These are phyloP conservation scores for Polyommatus icarus DNA, from an alignment of 2,888 invertebrate genomes.

Conservation along the genomic window DNA sequence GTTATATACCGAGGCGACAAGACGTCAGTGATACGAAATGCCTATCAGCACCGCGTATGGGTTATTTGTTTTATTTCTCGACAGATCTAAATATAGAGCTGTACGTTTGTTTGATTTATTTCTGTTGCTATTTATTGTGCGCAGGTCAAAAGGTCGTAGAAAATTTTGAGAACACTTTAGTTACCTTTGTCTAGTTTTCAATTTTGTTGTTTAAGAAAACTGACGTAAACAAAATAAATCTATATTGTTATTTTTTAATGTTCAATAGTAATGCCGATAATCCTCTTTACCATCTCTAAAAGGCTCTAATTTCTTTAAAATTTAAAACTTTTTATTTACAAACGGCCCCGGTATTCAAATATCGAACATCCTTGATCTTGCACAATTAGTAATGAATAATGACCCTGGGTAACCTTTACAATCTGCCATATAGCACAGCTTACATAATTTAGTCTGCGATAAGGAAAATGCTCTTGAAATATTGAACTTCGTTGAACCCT, in stretches of 20 bases:
- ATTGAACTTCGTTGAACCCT: slow-evolving; percentile 18
- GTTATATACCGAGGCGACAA: slow-evolving; percentile 15
- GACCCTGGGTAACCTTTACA: background rate
- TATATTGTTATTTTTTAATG: too few relatives aligned
- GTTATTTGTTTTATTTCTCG: slow-evolving; percentile 29
- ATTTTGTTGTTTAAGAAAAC: too few relatives aligned
- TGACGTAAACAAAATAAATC: too few relatives aligned
- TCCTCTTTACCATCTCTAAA: too few relatives aligned
- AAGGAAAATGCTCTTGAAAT: slow-evolving; percentile 9
- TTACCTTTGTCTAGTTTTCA: background rate
- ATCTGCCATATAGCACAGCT: background rate
- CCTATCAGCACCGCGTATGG: slow-evolving; percentile 30
- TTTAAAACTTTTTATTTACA: background rate
- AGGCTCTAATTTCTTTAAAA: too few relatives aligned
- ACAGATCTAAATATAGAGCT: slow-evolving; percentile 28
- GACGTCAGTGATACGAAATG: slow-evolving; percentile 25
- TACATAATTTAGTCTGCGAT: background rate
- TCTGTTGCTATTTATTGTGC: slow-evolving; percentile 1
- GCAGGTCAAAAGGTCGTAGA: background rate
- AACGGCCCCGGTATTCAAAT: background rate
- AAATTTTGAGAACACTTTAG: background rate
- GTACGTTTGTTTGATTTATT: slow-evolving; percentile 29
- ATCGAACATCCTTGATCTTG: background rate
- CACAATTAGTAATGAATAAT: background rate
- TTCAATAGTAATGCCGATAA: too few relatives aligned